These are phyloP conservation scores for Brachionus rotundiformis DNA, from an alignment of 1,140 invertebrate genomes.

Conservation along the genomic window DNA sequence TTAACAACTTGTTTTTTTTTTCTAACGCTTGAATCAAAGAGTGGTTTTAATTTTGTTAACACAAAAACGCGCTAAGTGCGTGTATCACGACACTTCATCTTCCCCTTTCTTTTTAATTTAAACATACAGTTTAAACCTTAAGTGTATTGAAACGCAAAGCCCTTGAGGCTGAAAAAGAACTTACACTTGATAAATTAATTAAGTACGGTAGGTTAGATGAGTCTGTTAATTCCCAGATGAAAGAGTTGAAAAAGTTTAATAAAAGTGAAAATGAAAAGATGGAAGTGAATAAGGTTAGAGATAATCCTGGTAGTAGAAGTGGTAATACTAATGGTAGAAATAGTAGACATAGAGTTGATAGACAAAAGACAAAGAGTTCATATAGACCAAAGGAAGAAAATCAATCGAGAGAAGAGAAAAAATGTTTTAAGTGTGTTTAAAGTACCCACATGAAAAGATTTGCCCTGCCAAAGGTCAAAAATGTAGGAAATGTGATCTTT, in stretches of 20 bases:
- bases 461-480: neutral
- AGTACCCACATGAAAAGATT: neutral
- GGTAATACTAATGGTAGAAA: neutral
- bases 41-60: too few relatives aligned
- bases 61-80: too few relatives aligned
- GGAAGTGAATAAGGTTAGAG: neutral
- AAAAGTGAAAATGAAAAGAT: neutral
- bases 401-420: neutral
- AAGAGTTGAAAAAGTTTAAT: slow-evolving; percentile 24
- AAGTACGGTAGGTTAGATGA: slow-evolving; percentile 1
- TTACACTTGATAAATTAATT: slow-evolving; percentile 1
- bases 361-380: neutral
- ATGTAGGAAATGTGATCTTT: neutral
- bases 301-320: neutral
- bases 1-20: too few relatives aligned
- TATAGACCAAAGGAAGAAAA: neutral
- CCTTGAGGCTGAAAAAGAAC: slow-evolving; percentile 24
- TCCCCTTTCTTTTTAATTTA: too few relatives aligned
- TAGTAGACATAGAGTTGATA: neutral
- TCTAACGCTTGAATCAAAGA: too few relatives aligned
- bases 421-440: neutral
- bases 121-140: too few relatives aligned
- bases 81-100: too few relatives aligned
- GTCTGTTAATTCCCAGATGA: neutral
- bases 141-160: neutral